These are phyloP conservation scores for Bos indicus DNA, from an alignment of 2,113 vertebrate genomes.

Conservation along the genomic window DNA sequence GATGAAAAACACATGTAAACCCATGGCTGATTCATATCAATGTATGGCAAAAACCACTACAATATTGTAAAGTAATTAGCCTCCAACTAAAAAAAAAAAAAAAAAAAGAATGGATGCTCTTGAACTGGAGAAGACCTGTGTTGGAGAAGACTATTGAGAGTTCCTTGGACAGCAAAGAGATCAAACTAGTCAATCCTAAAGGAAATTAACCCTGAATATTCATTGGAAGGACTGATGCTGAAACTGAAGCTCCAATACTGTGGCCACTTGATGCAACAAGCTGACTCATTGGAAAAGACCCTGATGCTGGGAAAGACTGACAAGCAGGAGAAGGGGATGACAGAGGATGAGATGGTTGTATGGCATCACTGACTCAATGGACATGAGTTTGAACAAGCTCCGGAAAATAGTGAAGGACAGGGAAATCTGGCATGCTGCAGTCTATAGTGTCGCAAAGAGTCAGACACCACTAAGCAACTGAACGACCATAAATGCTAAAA, in stretches of 20 bases:
- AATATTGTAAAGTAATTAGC: no score
- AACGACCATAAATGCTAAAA: background rate
- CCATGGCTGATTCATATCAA: no score
- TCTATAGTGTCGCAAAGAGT: background rate
- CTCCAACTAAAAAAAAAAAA: background rate
- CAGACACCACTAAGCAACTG: background rate
- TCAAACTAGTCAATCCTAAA: background rate
- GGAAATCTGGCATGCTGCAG: background rate
- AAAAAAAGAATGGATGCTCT: background rate
- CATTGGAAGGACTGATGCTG: background rate
- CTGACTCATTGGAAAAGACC: background rate
- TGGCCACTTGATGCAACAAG: background rate
- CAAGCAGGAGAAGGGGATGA: background rate
- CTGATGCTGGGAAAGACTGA: background rate
- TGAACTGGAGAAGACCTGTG: background rate
- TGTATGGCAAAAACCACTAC: no score
- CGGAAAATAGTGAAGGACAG: background rate
- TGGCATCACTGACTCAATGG: background rate
- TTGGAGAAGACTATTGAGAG: background rate
- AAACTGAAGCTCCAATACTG: background rate
- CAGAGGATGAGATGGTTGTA: background rate
- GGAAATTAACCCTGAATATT: background rate
- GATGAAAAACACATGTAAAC: no score
- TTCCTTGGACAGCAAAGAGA: background rate
- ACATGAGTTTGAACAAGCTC: background rate